Evolutionary conservation across 2,888 invertebrate species (phyloP), one percentile per base, ranked within the genome.

Genomic region (Hydroisotoma schaefferi): DNA sequence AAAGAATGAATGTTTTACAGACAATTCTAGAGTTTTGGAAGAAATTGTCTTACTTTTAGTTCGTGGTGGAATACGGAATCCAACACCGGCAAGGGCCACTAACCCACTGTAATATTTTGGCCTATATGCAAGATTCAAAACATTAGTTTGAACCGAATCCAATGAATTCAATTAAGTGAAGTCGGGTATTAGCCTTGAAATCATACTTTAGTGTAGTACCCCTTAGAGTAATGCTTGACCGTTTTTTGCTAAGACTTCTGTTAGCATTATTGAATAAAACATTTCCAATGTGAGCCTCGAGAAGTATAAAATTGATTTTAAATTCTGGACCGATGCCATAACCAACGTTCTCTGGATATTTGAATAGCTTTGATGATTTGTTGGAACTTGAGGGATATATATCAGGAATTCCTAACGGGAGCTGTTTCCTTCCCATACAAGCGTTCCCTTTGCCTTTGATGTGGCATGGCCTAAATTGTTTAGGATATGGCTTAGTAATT

Each of bases 251-350:
- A n/a, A n/a, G n/a, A n/a, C n/a, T n/a, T n/a, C n/a, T n/a, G n/a
- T n/a, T n/a, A n/a, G n/a, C n/a, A n/a, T n/a, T n/a, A n/a, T n/a
- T n/a, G n/a, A n/a, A n/a, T n/a, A n/a, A n/a, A n/a, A n/a, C n/a
- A n/a, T n/a, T n/a, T n/a, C n/a, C n/a, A n/a, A n/a, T 43, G 23
- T 59, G 59, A 22, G 55, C 27, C 43, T 59, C 59, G n/a, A 59
- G 33, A n/a, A 59, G 28, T 5, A 59, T 23, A 23, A 48, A 55
- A 33, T 59, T 59, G 10, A 59, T 55, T 38, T 40, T 28, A 28
- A 46, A 59, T 6, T 55, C 26, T 15, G 55, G 43, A 29, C 59
- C 59, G 18, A 59, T 22, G 4, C 47, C 54, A 28, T 55, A 59
- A n/a, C 22, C 55, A 12, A 59, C 59, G 15, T 54, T 54, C 4